Evolutionary conservation across 1,140 invertebrate genomes (phyloP).

Genomic region (Bombus consobrinus): DNA sequence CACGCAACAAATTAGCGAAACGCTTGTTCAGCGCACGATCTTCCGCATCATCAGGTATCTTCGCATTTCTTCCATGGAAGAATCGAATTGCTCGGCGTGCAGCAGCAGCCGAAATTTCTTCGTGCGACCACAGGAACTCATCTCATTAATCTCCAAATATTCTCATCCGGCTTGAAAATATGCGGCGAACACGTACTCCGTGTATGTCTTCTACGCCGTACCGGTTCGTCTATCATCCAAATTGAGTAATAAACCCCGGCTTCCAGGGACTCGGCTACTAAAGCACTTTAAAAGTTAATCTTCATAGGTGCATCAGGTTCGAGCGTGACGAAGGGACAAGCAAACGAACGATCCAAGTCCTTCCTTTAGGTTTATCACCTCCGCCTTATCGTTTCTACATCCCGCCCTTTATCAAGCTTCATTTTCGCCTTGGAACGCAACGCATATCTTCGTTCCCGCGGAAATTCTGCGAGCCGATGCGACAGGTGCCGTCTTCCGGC

Average conservation of each 20-base stretch:
- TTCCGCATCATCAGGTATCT: background rate
- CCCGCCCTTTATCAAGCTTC: background rate
- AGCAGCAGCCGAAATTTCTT: slow-evolving; percentile 4
- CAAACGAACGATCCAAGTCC: background rate
- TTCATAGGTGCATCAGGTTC: slow-evolving; percentile 43
- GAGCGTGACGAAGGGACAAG: background rate
- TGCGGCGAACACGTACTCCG: slow-evolving; percentile 4
- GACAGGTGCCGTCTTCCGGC: slow-evolving; percentile 44
- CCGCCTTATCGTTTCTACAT: slow-evolving; percentile 29
- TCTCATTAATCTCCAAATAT: slow-evolving; percentile 57
- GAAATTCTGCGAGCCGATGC: slow-evolving; percentile 26
- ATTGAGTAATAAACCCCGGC: slow-evolving; percentile 75
- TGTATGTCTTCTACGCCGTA: slow-evolving; percentile 10
- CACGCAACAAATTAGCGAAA: background rate
- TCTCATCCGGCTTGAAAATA: slow-evolving; percentile 17
- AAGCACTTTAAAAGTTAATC: slow-evolving; percentile 75
- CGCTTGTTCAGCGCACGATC: background rate
- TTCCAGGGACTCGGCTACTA: slow-evolving; percentile 42
- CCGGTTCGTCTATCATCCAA: slow-evolving; percentile 74
- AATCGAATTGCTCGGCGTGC: background rate
- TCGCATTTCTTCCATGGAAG: background rate
- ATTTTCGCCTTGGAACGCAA: slow-evolving; percentile 32
- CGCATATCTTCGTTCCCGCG: slow-evolving; percentile 46
- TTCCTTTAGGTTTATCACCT: slow-evolving; percentile 28
- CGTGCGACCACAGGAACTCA: slow-evolving; percentile 2